A percentile compares a stretch with the other conserved stretches of the same genome.
phyloP scores from a whole-genome alignment of 2,797 vertebrate genomes.

The Meriones psammophilus region DNA sequence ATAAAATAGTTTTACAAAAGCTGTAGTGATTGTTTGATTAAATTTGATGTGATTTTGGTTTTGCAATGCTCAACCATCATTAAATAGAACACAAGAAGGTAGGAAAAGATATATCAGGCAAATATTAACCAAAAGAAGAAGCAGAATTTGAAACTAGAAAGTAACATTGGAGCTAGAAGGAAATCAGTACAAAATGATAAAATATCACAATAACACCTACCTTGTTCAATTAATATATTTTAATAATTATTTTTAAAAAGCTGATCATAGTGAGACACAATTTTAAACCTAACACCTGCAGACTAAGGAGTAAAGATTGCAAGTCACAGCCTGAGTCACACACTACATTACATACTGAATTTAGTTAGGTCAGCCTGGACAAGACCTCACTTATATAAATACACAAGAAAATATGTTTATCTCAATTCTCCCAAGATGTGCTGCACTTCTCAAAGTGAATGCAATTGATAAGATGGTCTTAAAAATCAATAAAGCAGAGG shows the following conservation, averaged over 20 bases:
- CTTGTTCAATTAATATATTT: background rate
- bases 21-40: background rate
- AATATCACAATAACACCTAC: background rate
- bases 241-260: background rate
- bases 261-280: background rate
- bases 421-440: background rate
- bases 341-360: background rate
- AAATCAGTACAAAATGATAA: background rate
- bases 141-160: background rate
- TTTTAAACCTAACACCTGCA: background rate
- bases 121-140: constrained; percentile 47
- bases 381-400: background rate
- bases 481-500: background rate
- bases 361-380: background rate
- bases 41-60: background rate
- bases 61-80: background rate
- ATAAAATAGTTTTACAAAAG: background rate
- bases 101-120: background rate
- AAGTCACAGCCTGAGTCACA: background rate
- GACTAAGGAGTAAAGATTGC: background rate
- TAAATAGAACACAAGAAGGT: constrained; percentile 10
- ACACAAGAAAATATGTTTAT: background rate
- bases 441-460: background rate
- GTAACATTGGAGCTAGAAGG: background rate
- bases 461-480: constrained; percentile 22